Percentiles rank a stretch among this genome's conserved stretches.
These are phyloP conservation scores for Bradysia coprophila DNA, from an alignment of 1,140 invertebrate genomes.

Conservation along the genomic window DNA sequence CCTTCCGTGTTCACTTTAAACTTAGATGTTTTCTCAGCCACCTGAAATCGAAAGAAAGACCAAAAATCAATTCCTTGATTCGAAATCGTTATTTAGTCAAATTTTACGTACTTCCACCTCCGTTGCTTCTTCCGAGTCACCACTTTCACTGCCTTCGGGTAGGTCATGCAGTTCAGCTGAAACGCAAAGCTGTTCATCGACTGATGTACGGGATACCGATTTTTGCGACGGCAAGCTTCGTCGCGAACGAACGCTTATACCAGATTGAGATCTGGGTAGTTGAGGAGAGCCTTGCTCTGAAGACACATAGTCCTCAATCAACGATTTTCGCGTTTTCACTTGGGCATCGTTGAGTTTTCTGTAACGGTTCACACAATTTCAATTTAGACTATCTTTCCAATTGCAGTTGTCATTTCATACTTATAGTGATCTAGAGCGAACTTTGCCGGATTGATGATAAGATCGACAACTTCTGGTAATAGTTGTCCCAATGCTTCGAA, in stretches of 20 bases:
- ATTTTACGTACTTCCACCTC: slow-evolving; percentile 41
- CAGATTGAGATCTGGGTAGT: slow-evolving; percentile 25
- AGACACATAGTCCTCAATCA: slow-evolving; percentile 31
- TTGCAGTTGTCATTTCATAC: too few species aligned
- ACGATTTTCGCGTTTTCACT: slow-evolving; percentile 19
- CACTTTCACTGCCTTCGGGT: slow-evolving; percentile 37
- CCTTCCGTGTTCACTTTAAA: slow-evolving; percentile 54
- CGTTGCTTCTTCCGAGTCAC: slow-evolving; percentile 47
- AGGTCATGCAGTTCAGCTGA: slow-evolving; percentile 30
- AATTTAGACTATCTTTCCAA: neutral
- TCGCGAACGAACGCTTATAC: slow-evolving; percentile 22
- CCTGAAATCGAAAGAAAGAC: slow-evolving; percentile 11
- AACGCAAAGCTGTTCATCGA: slow-evolving; percentile 29
- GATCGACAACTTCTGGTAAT: slow-evolving; percentile 40
- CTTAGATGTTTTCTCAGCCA: slow-evolving; percentile 52
- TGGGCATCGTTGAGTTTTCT: slow-evolving; percentile 16
- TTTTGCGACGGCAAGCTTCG: slow-evolving; percentile 24
- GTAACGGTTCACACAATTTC: neutral
- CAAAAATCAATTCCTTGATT: slow-evolving; percentile 1
- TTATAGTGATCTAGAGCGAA: slow-evolving; percentile 38
- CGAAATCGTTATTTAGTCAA: neutral
- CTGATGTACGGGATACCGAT: slow-evolving; percentile 32
- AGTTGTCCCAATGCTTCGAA: slow-evolving; percentile 58
- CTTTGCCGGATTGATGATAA: slow-evolving; percentile 31
- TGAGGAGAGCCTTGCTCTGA: slow-evolving; percentile 17